A percentile compares a stretch with the other conserved stretches of the same genome.
Conservation (phyloP, 2,113 vertebrate genomes). For the Lepidiolamprologus cunningtoni region DNA sequence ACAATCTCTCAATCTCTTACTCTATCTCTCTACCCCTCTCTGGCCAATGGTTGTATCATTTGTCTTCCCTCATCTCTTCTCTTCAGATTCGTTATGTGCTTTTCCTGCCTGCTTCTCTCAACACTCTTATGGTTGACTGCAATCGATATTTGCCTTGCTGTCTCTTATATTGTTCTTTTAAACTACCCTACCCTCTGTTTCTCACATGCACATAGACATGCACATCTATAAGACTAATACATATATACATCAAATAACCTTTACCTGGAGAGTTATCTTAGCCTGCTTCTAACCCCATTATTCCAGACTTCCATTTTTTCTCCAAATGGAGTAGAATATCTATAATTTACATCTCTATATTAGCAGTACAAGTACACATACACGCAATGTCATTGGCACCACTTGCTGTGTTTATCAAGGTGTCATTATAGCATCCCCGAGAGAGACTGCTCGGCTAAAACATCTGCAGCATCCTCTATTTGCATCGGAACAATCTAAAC, state of each 20-base stretch:
- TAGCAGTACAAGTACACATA: neutral
- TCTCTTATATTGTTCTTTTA: neutral
- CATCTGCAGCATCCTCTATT: conserved; percentile 1
- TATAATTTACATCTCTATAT: neutral
- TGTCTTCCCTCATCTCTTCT: conserved; percentile 3
- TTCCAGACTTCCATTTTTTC: neutral
- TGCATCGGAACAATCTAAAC: neutral
- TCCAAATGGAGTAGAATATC: neutral
- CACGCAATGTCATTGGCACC: neutral
- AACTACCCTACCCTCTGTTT: neutral
- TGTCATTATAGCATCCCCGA: neutral
- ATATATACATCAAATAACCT: neutral
- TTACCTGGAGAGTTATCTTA: neutral
- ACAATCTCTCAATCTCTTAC: conserved; percentile 41
- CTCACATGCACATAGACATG: neutral
- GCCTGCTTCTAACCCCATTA: neutral
- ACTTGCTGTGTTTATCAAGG: neutral
- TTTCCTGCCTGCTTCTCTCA: neutral
- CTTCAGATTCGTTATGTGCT: neutral
- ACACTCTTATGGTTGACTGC: neutral
- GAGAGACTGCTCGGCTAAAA: neutral
- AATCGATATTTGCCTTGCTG: neutral
- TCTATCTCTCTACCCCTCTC: conserved; percentile 1
- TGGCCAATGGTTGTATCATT: neutral
- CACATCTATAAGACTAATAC: neutral